Conservation (phyloP, 2,888 invertebrate species). For the Heteromyza rotundicornis region DNA sequence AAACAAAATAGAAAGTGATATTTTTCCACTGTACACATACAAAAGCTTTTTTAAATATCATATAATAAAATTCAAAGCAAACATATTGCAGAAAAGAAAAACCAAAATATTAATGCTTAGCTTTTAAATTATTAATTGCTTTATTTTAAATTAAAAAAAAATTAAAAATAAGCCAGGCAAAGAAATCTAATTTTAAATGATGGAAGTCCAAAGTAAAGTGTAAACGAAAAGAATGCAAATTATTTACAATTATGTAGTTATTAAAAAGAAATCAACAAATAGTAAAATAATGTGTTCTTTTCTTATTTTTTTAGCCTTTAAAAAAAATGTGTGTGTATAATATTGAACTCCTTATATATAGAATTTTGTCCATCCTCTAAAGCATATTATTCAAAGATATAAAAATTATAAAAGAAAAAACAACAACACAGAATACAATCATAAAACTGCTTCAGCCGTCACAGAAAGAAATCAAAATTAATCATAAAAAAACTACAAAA, state of each 20-base stretch:
- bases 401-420: background rate
- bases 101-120: too few relatives aligned
- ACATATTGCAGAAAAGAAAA: background rate
- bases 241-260: background rate
- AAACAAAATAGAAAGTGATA: conserved; percentile 8
- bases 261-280: too few relatives aligned
- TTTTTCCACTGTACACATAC: background rate
- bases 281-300: too few relatives aligned
- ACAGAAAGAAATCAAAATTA: background rate
- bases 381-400: background rate
- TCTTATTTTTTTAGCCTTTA: too few relatives aligned
- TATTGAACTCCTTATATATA: too few relatives aligned
- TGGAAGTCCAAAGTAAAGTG: background rate
- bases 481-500: too few relatives aligned
- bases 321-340: too few relatives aligned
- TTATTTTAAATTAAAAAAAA: too few relatives aligned
- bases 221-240: background rate
- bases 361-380: too few relatives aligned
- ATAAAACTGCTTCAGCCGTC: background rate
- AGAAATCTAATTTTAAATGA: background rate
- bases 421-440: background rate
- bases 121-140: background rate
- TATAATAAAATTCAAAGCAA: background rate
- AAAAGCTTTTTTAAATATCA: background rate
- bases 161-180: background rate